Conservation (phyloP, 1,140 invertebrate species). For the Solen grandis region DNA sequence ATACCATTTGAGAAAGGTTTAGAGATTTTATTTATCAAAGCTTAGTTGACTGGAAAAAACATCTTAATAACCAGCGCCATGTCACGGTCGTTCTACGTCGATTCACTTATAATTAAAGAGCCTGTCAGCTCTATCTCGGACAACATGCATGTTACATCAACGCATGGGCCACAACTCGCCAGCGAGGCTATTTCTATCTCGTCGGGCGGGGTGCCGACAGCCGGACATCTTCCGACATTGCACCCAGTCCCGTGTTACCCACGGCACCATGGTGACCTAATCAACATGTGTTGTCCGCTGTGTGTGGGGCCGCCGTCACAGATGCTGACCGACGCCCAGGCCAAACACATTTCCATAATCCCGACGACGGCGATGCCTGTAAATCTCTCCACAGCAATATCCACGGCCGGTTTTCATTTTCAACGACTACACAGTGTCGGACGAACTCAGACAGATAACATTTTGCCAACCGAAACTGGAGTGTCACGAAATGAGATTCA, state of each 20-base stretch:
- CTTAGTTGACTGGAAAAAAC: not conserved
- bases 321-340: constrained; percentile 49
- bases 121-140: constrained; percentile 18
- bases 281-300: constrained; percentile 69
- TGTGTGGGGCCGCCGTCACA: constrained; percentile 63
- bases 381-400: constrained; percentile 23
- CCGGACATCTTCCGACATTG: constrained; percentile 29
- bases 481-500: not conserved
- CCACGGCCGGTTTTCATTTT: constrained; percentile 37
- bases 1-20: not conserved
- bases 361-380: constrained; percentile 44
- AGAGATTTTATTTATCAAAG: not conserved
- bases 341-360: constrained; percentile 39
- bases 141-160: not conserved
- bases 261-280: constrained; percentile 64
- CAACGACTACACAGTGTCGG: not conserved
- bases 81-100: constrained; percentile 68
- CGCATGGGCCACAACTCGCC: not conserved
- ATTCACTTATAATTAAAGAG: constrained; percentile 66
- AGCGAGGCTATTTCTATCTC: constrained; percentile 21
- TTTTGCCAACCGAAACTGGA: not conserved
- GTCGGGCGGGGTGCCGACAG: constrained; percentile 31
- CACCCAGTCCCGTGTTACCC: constrained; percentile 68
- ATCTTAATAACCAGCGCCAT: constrained; percentile 38
- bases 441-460: constrained; percentile 19